Conservation (phyloP, 2,888 invertebrate species). For the Metallyticus violacea region DNA sequence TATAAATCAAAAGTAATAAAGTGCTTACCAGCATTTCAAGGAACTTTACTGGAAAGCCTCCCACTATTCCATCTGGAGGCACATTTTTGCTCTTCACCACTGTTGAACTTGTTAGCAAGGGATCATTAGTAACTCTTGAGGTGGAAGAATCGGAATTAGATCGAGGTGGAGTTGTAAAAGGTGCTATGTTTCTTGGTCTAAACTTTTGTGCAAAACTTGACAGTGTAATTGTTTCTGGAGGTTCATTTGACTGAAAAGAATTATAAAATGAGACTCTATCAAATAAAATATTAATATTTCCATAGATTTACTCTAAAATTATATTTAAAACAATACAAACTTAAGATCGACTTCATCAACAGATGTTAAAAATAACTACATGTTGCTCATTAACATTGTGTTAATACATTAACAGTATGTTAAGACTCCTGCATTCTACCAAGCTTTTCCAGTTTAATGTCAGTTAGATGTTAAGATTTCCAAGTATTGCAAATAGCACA, state of each 20-base stretch:
- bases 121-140: slow-evolving; percentile 60
- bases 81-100: slow-evolving; percentile 40
- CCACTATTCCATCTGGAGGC: slow-evolving; percentile 48
- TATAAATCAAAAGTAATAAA: slow-evolving; percentile 38
- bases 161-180: slow-evolving; percentile 41
- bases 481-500: too few species aligned
- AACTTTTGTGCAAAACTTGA: slow-evolving; percentile 80
- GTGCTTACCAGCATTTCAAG: slow-evolving; percentile 69
- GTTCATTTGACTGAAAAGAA: slow-evolving; percentile 69
- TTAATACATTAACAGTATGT: too few species aligned
- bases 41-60: slow-evolving; percentile 81
- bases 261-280: too few species aligned
- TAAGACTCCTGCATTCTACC: too few species aligned
- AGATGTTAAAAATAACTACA: too few species aligned
- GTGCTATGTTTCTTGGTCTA: slow-evolving; percentile 64
- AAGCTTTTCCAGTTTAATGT: too few species aligned
- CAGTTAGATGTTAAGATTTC: too few species aligned
- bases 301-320: too few species aligned
- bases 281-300: too few species aligned
- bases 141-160: slow-evolving; percentile 46
- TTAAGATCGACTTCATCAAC: too few species aligned
- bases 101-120: slow-evolving; percentile 59
- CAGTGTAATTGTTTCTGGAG: slow-evolving; percentile 85
- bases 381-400: too few species aligned
- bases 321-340: too few species aligned